phyloP scores from a whole-genome alignment of 92 coral and sea anemone species.

The Nematostella vectensis region DNA sequence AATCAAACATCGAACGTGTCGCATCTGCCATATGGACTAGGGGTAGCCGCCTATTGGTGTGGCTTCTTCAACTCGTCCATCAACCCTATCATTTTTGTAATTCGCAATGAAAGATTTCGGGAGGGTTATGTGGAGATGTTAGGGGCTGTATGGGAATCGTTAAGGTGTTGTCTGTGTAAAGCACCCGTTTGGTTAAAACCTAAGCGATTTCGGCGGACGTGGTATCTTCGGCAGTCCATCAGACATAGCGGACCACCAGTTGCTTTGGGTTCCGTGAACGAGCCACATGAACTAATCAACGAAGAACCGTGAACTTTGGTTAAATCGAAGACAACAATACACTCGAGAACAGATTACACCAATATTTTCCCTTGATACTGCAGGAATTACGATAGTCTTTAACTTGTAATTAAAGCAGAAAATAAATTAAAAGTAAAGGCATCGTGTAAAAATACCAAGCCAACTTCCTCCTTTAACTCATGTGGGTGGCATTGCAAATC shows the following conservation, averaged over 20 bases:
- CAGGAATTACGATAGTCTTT: too few relatives aligned
- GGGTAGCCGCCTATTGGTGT: conserved; percentile 87
- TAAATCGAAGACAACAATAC: too few relatives aligned
- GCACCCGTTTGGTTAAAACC: conserved; percentile 3
- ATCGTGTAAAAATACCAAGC: too few relatives aligned
- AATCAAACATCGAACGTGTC: conserved; percentile 38
- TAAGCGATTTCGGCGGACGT: conserved; percentile 21
- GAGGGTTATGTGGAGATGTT: conserved; percentile 74
- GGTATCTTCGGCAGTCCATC: conserved; percentile 30
- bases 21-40: conserved; percentile 67
- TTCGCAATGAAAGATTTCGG: conserved; percentile 77
- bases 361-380: too few relatives aligned
- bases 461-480: too few relatives aligned
- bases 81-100: conserved; percentile 68
- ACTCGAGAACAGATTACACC: too few relatives aligned
- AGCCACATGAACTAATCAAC: conserved; percentile 28
- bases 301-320: conserved; percentile 3
- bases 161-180: conserved; percentile 28
- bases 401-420: too few relatives aligned
- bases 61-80: conserved; percentile 72
- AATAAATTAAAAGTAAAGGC: too few relatives aligned
- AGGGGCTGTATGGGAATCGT: conserved; percentile 33
- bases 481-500: too few relatives aligned
- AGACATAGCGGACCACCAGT: conserved; percentile 17
- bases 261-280: conserved; percentile 17